These are phyloP conservation scores for Coregonus ussuriensis DNA, from an alignment of 2,797 vertebrate species.

Conservation along the genomic window DNA sequence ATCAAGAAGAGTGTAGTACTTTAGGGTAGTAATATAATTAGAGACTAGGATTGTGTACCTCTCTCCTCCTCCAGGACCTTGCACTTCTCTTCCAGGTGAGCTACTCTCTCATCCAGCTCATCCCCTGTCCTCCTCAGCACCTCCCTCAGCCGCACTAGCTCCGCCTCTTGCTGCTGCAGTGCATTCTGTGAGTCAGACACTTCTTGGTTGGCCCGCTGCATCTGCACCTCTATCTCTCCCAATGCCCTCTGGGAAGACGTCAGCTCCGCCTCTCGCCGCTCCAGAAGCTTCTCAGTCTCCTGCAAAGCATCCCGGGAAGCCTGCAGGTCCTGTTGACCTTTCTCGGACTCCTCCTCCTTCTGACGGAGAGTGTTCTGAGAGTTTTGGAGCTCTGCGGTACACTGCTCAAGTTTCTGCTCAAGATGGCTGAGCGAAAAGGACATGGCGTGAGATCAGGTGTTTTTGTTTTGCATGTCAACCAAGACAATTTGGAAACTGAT, in stretches of 20 bases:
- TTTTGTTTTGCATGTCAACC: neutral
- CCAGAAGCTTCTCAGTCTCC: conserved; percentile 68
- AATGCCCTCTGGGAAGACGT: conserved; percentile 64
- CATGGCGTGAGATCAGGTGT: neutral
- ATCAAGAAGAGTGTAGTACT: neutral
- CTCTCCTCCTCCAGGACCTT: conserved; percentile 82
- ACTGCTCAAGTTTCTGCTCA: conserved; percentile 67
- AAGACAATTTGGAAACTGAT: neutral
- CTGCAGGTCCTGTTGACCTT: conserved; percentile 63
- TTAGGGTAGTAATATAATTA: neutral
- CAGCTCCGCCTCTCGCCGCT: conserved; percentile 73
- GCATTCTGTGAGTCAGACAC: conserved; percentile 70
- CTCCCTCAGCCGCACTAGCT: conserved; percentile 77
- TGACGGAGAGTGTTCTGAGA: conserved; percentile 46
- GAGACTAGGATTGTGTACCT: conserved; percentile 68
- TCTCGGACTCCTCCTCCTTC: conserved; percentile 68
- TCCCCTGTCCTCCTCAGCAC: conserved; percentile 77
- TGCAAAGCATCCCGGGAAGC: conserved; percentile 70
- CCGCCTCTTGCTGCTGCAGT: conserved; percentile 80
- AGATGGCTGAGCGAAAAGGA: conserved; percentile 64
- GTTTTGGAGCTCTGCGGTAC: conserved; percentile 56
- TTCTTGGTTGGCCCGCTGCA: conserved; percentile 70
- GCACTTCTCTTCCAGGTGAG: conserved; percentile 80
- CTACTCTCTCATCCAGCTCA: conserved; percentile 76
- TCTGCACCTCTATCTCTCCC: conserved; percentile 70